These are phyloP conservation scores for Cisticola juncidis DNA, from an alignment of 2,113 vertebrate genomes.

Conservation along the genomic window DNA sequence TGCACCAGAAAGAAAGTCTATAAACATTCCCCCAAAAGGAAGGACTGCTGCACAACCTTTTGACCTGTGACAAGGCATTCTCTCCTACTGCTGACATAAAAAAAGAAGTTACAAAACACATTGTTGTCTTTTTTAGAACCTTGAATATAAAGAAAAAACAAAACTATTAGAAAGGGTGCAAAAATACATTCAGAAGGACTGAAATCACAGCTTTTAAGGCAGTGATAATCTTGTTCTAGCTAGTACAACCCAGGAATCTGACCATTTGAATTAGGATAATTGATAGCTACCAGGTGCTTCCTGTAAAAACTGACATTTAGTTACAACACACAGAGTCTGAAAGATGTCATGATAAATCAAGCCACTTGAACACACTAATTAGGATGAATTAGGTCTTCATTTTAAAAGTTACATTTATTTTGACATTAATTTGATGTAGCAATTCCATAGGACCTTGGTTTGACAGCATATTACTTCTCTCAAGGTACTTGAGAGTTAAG, in stretches of 20 bases:
- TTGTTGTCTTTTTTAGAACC: neutral
- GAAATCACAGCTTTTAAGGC: neutral
- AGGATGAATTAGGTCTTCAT: neutral
- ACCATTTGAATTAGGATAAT: neutral
- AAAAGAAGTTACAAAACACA: neutral
- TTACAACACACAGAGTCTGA: neutral
- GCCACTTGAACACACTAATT: neutral
- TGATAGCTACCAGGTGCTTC: neutral
- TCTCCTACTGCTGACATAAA: neutral
- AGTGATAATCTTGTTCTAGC: neutral
- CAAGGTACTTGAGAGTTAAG: neutral
- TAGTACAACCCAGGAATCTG: neutral
- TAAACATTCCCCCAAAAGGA: constrained; percentile 8
- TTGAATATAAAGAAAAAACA: neutral
- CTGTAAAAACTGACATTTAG: constrained; percentile 10
- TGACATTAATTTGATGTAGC: neutral
- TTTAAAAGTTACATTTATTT: neutral
- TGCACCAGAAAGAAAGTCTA: neutral
- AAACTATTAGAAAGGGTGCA: neutral
- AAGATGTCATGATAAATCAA: neutral
- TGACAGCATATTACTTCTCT: neutral
- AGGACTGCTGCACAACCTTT: constrained; percentile 20
- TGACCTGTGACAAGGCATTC: neutral
- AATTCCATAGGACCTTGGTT: neutral
- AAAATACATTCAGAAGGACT: neutral